A percentile compares a stretch with the other conserved stretches of the same genome.
Evolutionary conservation across 2,797 vertebrate genomes (phyloP).

Genomic region (Coilia nasus): DNA sequence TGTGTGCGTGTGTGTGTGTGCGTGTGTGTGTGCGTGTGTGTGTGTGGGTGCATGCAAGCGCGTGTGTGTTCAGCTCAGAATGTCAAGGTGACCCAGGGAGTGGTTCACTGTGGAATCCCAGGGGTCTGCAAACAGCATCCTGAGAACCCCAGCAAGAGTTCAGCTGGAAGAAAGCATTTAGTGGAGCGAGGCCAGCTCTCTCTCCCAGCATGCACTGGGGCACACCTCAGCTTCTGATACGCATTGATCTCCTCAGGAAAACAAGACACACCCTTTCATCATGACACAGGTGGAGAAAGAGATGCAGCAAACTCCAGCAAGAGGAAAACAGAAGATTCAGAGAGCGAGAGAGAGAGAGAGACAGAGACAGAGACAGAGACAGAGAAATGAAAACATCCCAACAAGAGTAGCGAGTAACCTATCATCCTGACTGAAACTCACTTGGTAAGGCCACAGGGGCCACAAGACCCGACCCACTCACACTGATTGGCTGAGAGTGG

Average conservation of each 20-base stretch:
- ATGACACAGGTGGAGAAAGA: not conserved
- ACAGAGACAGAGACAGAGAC: not conserved
- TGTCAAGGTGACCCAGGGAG: conserved; percentile 36
- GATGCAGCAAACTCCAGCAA: not conserved
- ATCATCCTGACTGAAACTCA: not conserved
- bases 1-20: not conserved
- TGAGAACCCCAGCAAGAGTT: conserved; percentile 60
- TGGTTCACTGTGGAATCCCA: conserved; percentile 3
- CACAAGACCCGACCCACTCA: not conserved
- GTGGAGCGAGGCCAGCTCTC: conserved; percentile 69
- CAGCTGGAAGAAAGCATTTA: conserved; percentile 76
- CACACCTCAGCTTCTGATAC: conserved; percentile 41
- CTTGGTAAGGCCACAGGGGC: not conserved
- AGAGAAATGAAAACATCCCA: not conserved
- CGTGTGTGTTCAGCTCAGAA: not conserved
- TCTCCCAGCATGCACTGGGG: conserved; percentile 45
- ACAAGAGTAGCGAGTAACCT: not conserved
- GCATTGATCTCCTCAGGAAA: conserved; percentile 45
- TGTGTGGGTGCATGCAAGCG: not conserved
- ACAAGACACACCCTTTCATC: conserved; percentile 46
- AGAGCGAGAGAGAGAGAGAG: not conserved
- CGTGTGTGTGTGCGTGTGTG: not conserved
- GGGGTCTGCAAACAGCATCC: conserved; percentile 27
- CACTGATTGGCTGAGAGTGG: conserved; percentile 22
- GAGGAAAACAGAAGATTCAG: not conserved